Evolutionary conservation across 2,113 vertebrate genomes (phyloP).

Genomic region (Vidua macroura): DNA sequence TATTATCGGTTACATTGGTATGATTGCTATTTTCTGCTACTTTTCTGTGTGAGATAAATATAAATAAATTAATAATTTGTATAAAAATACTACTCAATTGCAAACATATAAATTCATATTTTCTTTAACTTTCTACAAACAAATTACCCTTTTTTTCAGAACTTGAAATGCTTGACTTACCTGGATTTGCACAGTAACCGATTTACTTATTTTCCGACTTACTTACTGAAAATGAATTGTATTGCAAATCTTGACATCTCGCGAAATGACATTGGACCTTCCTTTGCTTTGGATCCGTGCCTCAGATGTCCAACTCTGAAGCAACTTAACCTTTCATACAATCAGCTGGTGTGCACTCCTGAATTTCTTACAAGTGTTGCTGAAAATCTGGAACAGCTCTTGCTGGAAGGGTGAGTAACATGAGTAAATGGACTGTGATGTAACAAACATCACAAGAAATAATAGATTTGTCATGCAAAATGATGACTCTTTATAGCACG

Average conservation of each 20-base stretch:
- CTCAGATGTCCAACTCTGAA: slow-evolving; percentile 79
- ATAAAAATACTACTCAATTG: background rate
- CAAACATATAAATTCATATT: background rate
- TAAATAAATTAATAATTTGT: background rate
- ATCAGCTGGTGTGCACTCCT: slow-evolving; percentile 81
- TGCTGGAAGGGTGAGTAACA: slow-evolving; percentile 84
- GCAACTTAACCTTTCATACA: slow-evolving; percentile 89
- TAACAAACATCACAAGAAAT: background rate
- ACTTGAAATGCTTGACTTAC: slow-evolving; percentile 82
- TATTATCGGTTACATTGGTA: background rate
- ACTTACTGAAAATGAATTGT: slow-evolving; percentile 82
- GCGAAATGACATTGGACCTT: slow-evolving; percentile 86
- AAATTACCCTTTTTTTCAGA: slow-evolving; percentile 70
- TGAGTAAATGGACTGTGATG: background rate
- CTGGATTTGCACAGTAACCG: slow-evolving; percentile 92
- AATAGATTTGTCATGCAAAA: background rate
- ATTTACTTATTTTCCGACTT: slow-evolving; percentile 78
- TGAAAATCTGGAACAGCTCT: slow-evolving; percentile 84
- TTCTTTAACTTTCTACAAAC: background rate
- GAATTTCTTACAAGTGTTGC: slow-evolving; percentile 69
- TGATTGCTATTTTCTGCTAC: background rate
- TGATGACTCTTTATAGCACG: background rate
- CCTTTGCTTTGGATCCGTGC: slow-evolving; percentile 70
- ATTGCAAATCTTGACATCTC: slow-evolving; percentile 86
- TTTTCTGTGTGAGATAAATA: background rate